Evolutionary conservation across 2,888 invertebrate genomes (phyloP), one percentile per base, ranked within the genome.

Genomic region (Limulus polyphemus): DNA sequence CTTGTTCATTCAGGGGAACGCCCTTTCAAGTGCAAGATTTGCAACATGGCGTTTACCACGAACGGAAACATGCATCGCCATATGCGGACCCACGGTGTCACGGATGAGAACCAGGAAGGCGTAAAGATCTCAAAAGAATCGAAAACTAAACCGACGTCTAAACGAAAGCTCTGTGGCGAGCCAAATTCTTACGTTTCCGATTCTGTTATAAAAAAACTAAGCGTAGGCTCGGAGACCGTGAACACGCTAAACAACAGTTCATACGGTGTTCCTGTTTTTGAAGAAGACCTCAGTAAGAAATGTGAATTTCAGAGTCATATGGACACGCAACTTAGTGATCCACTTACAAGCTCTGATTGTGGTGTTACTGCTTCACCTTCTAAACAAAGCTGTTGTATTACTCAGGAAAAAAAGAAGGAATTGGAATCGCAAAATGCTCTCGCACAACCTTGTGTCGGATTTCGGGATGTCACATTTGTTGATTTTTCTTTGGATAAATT

Each of bases 1-100:
- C 77, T 88, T 62, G 86, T 87, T 4, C 89, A 89, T 75, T 86
- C 86, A 51, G 87, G 87, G n/a, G 88, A 88, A 73, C 80, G 88
- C 11, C 88, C 88, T 4, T 89, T 88, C 76, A 83, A 84, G 71
- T 90, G 89, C 75, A 83, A 83, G 72, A 81, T 84, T 70, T 90
- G 89, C 76, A 83, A 84, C 61, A 83, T 87, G 76, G 84, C 87
- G 51, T 90, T 90, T 76, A 88, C 88, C 49, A 88, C 88, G 13
- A 89, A 88, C 75, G 88, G 88, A 47, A 89, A 88, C 76, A 88
- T 90, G 88, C 88, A 88, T 73, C 79, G 88, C 51, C 90, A 90
- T 75, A 83, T 86, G 81, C 80, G 87, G 64, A 87, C 86, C 2
- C 86, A 86, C 74, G 81, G 81, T 65, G 65, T 67, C 16, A 59